A percentile compares a stretch with the other conserved stretches of the same genome.
These are phyloP conservation scores for Drosophila borborema DNA, from an alignment of 2,888 invertebrate species.

Conservation along the genomic window DNA sequence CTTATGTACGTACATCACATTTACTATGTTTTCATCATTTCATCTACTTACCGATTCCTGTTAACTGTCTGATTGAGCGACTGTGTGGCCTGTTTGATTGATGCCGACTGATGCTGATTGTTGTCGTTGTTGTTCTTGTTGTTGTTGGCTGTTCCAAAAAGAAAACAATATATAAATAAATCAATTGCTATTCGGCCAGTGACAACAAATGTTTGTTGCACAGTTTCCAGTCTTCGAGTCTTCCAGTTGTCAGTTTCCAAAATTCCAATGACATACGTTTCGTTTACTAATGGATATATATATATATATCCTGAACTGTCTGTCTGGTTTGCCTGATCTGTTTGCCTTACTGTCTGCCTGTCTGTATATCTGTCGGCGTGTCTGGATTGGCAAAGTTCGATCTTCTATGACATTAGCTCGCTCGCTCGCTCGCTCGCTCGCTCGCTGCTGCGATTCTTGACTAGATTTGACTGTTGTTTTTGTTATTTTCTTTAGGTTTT, in stretches of 20 bases:
- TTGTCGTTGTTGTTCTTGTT: neutral
- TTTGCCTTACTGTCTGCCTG: neutral
- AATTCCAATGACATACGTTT: neutral
- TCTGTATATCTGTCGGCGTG: neutral
- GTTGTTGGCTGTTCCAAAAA: slow-evolving; percentile 7
- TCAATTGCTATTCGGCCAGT: neutral
- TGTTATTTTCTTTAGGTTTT: neutral
- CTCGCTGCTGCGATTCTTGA: neutral
- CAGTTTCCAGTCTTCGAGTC: slow-evolving; percentile 8
- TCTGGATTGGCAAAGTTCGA: neutral
- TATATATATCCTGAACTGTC: neutral
- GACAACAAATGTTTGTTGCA: slow-evolving; percentile 8
- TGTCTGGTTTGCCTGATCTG: neutral
- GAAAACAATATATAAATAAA: slow-evolving; percentile 3
- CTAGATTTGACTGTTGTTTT: neutral
- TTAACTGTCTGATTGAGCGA: slow-evolving; percentile 23
- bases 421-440: neutral
- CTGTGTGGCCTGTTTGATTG: neutral
- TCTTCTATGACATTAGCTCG: neutral
- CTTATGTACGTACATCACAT: no score
- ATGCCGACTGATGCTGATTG: slow-evolving; percentile 21
- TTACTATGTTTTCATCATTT: neutral
- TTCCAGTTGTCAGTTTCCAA: slow-evolving; percentile 3
- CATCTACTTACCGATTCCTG: slow-evolving; percentile 27
- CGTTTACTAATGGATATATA: neutral